These are phyloP conservation scores for Ichneumoninae sp. DNA, from an alignment of 2,888 invertebrate species.

Conservation along the genomic window DNA sequence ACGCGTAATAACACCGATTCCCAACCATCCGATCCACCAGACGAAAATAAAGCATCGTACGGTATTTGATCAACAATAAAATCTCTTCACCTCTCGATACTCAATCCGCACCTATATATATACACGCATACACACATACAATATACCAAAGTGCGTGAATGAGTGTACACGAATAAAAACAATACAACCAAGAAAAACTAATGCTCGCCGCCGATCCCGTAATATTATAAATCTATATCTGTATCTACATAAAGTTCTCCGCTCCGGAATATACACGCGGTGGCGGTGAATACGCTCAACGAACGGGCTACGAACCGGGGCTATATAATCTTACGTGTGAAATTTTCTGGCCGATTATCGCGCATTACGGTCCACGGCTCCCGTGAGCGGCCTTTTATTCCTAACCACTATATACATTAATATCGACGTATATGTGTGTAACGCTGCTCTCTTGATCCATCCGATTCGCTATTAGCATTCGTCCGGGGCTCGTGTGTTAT, in stretches of 20 bases:
- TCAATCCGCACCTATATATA: neutral
- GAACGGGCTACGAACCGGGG: slow-evolving; percentile 19
- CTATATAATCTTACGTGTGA: slow-evolving; percentile 68
- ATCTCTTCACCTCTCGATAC: slow-evolving; percentile 37
- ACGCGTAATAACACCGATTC: slow-evolving; percentile 24
- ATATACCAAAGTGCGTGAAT: slow-evolving; percentile 8
- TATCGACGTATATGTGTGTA: neutral
- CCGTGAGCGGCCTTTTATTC: slow-evolving; percentile 66
- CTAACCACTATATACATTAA: slow-evolving; percentile 25
- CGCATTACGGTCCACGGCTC: slow-evolving; percentile 71
- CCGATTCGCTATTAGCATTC: slow-evolving; percentile 74
- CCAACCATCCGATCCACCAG: slow-evolving; percentile 3
- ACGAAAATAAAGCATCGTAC: slow-evolving; percentile 49
- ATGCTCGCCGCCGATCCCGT: slow-evolving; percentile 16
- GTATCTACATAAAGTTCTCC: slow-evolving; percentile 4
- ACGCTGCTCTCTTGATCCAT: slow-evolving; percentile 33
- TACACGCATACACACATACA: neutral
- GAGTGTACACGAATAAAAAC: neutral
- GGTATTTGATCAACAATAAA: slow-evolving; percentile 57
- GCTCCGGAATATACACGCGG: slow-evolving; percentile 26
- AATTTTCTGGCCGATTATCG: slow-evolving; percentile 73
- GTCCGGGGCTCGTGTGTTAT: slow-evolving; percentile 76
- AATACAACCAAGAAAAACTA: slow-evolving; percentile 19
- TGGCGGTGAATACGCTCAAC: slow-evolving; percentile 42
- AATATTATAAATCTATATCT: slow-evolving; percentile 12